These are phyloP conservation scores for Bombus affinis DNA, from an alignment of 1,140 invertebrate species.

Conservation along the genomic window DNA sequence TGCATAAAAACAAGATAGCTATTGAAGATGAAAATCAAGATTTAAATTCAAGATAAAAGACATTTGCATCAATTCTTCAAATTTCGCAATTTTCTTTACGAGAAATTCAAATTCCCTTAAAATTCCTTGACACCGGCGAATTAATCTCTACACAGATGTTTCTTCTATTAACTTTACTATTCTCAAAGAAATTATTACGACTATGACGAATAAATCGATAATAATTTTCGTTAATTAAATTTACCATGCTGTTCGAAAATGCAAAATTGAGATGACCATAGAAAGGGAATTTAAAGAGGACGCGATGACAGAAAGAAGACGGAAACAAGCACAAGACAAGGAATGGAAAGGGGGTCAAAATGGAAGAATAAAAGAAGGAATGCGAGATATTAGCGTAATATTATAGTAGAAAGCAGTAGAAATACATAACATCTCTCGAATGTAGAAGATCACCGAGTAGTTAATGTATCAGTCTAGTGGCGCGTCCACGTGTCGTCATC, in stretches of 20 bases:
- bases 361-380: not conserved
- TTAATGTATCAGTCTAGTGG: not conserved
- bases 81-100: not conserved
- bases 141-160: not conserved
- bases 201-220: not conserved
- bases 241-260: not conserved
- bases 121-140: no score
- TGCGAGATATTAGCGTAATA: not conserved
- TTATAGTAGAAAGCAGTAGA: no score
- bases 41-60: not conserved
- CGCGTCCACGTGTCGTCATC: slow-evolving; percentile 23
- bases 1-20: not conserved
- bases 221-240: not conserved
- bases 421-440: no score
- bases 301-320: not conserved
- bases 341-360: not conserved
- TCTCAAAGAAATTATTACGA: not conserved
- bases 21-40: not conserved
- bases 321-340: not conserved
- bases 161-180: not conserved
- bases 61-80: not conserved
- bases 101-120: no score
- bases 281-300: not conserved
- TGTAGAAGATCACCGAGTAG: not conserved
- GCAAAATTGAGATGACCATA: not conserved